Base-by-base conservation (phyloP, 2,113 vertebrate genomes). In the Rana temporaria region DNA sequence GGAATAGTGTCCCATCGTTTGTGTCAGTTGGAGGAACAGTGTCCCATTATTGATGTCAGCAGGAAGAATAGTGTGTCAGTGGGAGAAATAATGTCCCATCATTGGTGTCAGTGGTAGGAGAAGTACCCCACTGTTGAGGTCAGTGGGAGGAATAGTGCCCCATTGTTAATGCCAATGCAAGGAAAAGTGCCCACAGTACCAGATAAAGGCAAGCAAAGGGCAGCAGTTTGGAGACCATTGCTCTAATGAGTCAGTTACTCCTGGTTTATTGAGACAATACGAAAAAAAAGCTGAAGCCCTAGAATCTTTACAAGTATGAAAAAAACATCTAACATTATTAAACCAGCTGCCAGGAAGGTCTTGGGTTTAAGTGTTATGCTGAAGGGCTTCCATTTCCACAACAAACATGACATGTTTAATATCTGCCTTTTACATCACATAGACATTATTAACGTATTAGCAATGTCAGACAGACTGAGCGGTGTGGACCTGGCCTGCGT, bases 381-480 rank as follows among this genome's bases (percentile, higher is more conserved):
- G 15, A 17, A 34, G 20, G 63, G 52, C 26, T 67, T 53, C 30
- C 2, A 22, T 59, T 18, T 67, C 30, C 30, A 90, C 93, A 42
- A 92, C 88, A 84, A 85, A 91, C 93, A 91, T 93, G 90, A 90
- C 91, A 90, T 95, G 94, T 96, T 97, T 96, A 96, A 95, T 92
- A 92, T 91, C 91, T 92, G 92, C 90, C 90, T 90, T 92, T 93
- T 92, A 89, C 89, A 88, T 94, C 93, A 92, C 89, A 94, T 90
- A 94, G 94, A 92, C 95, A 95, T 94, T 95, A 95, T 95, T 95
- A 95, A 93, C 91, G 88, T 92, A 94, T 95, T 95, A 94, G 93
- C 94, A 92, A 94, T 93, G 92, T 93, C 89, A 92, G 90, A 91
- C 90, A 89, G 88, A 88, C 91, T 90, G 90, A 89, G 86, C 89